These are phyloP conservation scores for Halichondria panicea DNA, from an alignment of 37 sponge, comb jelly and placozoan species.

Conservation along the genomic window DNA sequence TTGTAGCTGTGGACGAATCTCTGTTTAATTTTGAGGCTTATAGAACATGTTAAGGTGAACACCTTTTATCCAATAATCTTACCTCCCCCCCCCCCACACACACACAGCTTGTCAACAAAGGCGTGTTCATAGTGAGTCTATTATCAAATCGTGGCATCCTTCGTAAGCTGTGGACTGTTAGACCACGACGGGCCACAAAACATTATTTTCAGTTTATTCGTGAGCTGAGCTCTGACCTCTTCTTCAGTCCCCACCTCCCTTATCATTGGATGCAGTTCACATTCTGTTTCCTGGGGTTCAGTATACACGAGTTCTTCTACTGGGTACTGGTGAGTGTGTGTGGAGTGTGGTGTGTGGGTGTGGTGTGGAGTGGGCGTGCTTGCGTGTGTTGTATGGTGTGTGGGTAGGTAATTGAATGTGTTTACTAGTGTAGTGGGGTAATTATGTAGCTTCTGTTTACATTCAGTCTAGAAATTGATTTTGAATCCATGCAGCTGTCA, in stretches of 20 bases:
- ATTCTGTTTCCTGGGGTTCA: conserved; percentile 78
- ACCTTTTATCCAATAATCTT: too few relatives aligned
- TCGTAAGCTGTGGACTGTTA: background rate
- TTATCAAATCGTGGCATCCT: conserved; percentile 43
- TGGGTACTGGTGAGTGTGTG: conserved; percentile 74
- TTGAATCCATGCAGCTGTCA: too few relatives aligned
- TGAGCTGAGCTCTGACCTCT: conserved; percentile 3
- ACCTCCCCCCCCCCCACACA: too few relatives aligned
- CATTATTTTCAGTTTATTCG: background rate
- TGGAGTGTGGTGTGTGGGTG: background rate
- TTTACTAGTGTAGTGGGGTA: too few relatives aligned
- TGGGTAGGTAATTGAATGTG: too few relatives aligned
- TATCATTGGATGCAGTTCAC: conserved; percentile 75
- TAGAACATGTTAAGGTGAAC: too few relatives aligned
- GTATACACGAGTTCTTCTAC: conserved; percentile 91
- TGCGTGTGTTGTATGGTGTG: background rate
- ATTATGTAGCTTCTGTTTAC: too few relatives aligned
- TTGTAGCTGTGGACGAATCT: too few relatives aligned
- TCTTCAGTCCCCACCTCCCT: conserved; percentile 19
- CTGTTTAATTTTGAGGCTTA: too few relatives aligned
- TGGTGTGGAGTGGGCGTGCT: background rate
- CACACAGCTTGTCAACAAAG: conserved; percentile 64
- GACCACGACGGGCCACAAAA: background rate
- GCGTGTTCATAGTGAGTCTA: conserved; percentile 48
- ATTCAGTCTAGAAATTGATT: too few relatives aligned